Evolutionary conservation across 2,113 vertebrate genomes (phyloP).

Genomic region (human): DNA sequence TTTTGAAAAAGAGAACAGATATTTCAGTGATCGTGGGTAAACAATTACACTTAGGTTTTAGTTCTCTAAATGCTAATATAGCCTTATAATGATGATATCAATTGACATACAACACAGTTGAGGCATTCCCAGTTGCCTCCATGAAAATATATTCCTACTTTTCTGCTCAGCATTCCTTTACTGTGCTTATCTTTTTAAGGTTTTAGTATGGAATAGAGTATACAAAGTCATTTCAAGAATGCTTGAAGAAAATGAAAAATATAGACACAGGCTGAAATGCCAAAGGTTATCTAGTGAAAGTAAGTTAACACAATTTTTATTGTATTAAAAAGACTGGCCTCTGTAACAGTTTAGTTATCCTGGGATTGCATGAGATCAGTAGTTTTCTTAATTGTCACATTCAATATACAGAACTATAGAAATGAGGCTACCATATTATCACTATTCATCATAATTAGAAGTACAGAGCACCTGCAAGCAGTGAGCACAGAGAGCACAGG

Average conservation of each 20-base stretch:
- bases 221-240: conserved; percentile 90
- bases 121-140: neutral
- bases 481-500: neutral
- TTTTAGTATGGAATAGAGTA: conserved; percentile 83
- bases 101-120: neutral
- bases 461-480: neutral
- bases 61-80: neutral
- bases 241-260: conserved; percentile 90
- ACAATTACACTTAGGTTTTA: neutral
- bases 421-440: neutral
- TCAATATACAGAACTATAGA: neutral
- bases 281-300: conserved; percentile 75
- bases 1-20: neutral
- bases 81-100: neutral
- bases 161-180: neutral
- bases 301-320: conserved; percentile 65
- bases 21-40: neutral
- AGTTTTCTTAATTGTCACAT: neutral
- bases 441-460: neutral
- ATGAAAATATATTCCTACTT: neutral
- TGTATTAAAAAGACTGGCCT: neutral
- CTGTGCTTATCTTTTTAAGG: conserved; percentile 80
- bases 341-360: neutral
- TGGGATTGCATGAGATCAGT: neutral
- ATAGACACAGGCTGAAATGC: conserved; percentile 85